Base-by-base conservation (phyloP, 2,113 vertebrate species). In the Raja brachyura region DNA sequence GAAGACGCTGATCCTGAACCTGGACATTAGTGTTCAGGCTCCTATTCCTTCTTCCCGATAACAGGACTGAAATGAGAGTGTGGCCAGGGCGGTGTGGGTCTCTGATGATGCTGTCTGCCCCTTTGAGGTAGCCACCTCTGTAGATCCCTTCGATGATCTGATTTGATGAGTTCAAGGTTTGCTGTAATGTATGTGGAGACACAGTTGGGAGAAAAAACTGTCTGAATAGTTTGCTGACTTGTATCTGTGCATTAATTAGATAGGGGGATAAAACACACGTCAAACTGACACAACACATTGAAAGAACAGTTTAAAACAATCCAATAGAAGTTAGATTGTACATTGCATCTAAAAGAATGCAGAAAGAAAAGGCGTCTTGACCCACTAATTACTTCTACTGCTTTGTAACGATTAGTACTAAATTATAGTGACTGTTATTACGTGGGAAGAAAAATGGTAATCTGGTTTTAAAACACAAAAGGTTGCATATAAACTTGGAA, bases 401-500 rank as follows among this genome's bases (percentile, higher is more conserved):
- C 39, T 81, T 56, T 81, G 31, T 3, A 81, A 22, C 33, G 39
- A 18, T 25, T 4, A 81, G 9, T 81, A 9, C 13, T 81, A 54
- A 81, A 54, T 7, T 81, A 0, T 56, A 81, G 39, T 81, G 39
- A 22, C 78, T 54, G 16, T 75, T 77, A 9, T 56, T 25, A 54
- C 18, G 39, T 22, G 10, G 39, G 1, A 48, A 22, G 78, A 83
- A 22, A 83, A 25, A 20, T 59, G 1, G 22, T 56, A 59, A 83
- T 9, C 39, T 92, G 68, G 11, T 92, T 73, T 70, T 95, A 95
- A 96, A 95, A 96, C 96, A 95, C 95, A 95, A 93, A 94, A 94
- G 93, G 94, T 95, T 96, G 96, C 96, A 96, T 3, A 28, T 73
- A 95, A 95, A 96, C 94, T 96, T 95, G 95, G 96, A 96, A 95